Conservation (phyloP, 2,888 invertebrate species). For the Lathronympha strigana region DNA sequence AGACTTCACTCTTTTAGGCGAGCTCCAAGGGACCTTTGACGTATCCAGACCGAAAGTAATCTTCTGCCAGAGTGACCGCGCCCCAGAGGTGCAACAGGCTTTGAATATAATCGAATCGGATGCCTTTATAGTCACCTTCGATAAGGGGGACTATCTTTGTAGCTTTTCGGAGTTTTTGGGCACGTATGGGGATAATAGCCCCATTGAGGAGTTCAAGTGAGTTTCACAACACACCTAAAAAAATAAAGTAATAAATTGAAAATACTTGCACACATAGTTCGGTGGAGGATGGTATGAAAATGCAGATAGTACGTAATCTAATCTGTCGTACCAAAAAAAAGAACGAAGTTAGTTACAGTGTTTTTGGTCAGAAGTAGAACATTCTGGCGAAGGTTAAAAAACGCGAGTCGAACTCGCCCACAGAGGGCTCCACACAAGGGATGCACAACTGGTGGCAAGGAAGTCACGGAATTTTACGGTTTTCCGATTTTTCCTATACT, state of each 20-base stretch:
- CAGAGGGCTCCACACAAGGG: too few relatives aligned
- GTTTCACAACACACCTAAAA: slow-evolving; percentile 17
- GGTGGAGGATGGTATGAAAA: too few relatives aligned
- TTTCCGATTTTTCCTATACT: too few relatives aligned
- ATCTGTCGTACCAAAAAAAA: too few relatives aligned
- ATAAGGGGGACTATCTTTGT: slow-evolving; percentile 55
- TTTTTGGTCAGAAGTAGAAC: too few relatives aligned
- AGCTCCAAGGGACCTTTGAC: slow-evolving; percentile 53
- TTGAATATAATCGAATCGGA: slow-evolving; percentile 53
- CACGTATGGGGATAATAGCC: slow-evolving; percentile 48
- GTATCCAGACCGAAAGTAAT: slow-evolving; percentile 57
- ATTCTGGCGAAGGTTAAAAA: too few relatives aligned
- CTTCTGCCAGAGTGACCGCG: slow-evolving; percentile 61
- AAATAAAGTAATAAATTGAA: background rate
- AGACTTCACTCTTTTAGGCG: slow-evolving; percentile 49
- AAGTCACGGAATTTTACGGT: too few relatives aligned
- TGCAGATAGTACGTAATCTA: too few relatives aligned
- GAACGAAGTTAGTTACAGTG: too few relatives aligned
- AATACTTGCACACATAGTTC: too few relatives aligned
- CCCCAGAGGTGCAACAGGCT: slow-evolving; percentile 55
- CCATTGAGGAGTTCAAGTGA: slow-evolving; percentile 56
- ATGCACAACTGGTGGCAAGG: too few relatives aligned
- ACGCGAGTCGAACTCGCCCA: too few relatives aligned
- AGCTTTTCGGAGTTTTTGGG: slow-evolving; percentile 55
- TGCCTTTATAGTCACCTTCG: slow-evolving; percentile 57